Conservation (phyloP, 2,888 invertebrate species). For the Scaptomyza polygonia region DNA sequence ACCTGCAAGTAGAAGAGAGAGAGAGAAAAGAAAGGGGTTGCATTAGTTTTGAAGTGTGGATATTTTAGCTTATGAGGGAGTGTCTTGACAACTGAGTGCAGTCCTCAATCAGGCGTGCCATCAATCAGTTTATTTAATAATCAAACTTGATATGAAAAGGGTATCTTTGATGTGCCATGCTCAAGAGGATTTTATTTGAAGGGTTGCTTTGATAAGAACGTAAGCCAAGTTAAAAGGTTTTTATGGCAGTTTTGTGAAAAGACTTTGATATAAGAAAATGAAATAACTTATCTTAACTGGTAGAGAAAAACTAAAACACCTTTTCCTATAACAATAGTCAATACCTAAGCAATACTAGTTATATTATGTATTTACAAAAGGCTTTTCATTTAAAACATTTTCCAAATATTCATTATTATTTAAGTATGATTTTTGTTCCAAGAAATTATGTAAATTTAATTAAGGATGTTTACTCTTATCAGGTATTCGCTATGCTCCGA, state of each 20-base stretch:
- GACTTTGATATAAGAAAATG: too few species aligned
- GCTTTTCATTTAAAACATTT: too few species aligned
- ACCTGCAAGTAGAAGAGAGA: conserved; percentile 63
- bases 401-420: too few species aligned
- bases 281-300: too few species aligned
- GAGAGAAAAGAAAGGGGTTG: conserved; percentile 63
- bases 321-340: too few species aligned
- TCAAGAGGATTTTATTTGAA: conserved; percentile 30
- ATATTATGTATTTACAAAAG: too few species aligned
- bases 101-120: conserved; percentile 69
- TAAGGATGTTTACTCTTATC: background rate
- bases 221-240: background rate
- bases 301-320: too few species aligned
- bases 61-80: conserved; percentile 6
- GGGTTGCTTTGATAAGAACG: background rate
- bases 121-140: conserved; percentile 75
- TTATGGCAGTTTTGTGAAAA: conserved; percentile 4
- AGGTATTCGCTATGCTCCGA: background rate
- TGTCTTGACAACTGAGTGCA: conserved; percentile 43
- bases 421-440: background rate
- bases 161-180: conserved; percentile 19
- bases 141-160: conserved; percentile 43
- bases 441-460: background rate
- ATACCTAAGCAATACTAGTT: too few species aligned
- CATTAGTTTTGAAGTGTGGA: conserved; percentile 57